phyloP scores from a whole-genome alignment of 2,888 invertebrate species.

The Drosophila paucipuncta region DNA sequence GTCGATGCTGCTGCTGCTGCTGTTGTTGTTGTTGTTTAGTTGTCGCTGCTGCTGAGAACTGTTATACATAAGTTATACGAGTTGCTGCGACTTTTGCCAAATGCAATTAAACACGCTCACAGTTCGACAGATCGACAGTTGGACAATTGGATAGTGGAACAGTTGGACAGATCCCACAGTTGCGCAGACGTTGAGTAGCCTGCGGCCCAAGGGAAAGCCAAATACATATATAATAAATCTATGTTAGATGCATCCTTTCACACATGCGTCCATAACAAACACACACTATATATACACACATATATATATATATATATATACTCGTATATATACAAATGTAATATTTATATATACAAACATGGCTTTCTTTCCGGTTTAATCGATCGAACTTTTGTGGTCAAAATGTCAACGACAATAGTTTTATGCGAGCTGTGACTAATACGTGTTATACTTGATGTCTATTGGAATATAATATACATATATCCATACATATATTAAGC shows the following conservation, averaged over 20 bases:
- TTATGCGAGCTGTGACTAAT: slow-evolving; percentile 27
- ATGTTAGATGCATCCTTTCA: slow-evolving; percentile 44
- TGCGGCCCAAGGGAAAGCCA: slow-evolving; percentile 45
- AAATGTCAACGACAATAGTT: slow-evolving; percentile 46
- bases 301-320: neutral
- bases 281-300: slow-evolving; percentile 6
- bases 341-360: slow-evolving; percentile 1
- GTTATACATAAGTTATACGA: slow-evolving; percentile 49
- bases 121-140: slow-evolving; percentile 10
- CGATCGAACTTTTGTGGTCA: slow-evolving; percentile 45
- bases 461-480: neutral
- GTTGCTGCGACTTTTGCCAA: slow-evolving; percentile 35
- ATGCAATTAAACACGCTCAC: slow-evolving; percentile 56
- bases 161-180: slow-evolving; percentile 18
- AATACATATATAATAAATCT: slow-evolving; percentile 8
- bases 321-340: neutral
- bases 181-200: slow-evolving; percentile 7
- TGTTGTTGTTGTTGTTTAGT: slow-evolving; percentile 11
- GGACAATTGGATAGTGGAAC: slow-evolving; percentile 4
- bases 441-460: neutral
- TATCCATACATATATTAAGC: neutral
- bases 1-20: slow-evolving; percentile 2
- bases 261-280: slow-evolving; percentile 9
- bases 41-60: slow-evolving; percentile 45
- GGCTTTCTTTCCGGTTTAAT: slow-evolving; percentile 57